Evolutionary conservation across 2,113 vertebrate genomes (phyloP).

Genomic region (Megaceryle torquata): DNA sequence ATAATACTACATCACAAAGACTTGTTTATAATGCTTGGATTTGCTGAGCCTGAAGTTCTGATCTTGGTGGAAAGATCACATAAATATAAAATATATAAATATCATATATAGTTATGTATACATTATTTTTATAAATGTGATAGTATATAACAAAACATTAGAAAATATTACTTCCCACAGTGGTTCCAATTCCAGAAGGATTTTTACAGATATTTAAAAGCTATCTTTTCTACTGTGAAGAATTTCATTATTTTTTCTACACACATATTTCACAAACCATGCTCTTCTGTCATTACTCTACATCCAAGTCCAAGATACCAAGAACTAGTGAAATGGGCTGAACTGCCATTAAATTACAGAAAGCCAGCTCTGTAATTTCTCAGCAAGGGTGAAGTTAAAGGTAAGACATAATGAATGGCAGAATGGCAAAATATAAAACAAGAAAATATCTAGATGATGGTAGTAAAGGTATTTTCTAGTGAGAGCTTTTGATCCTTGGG

Average conservation of each 20-base stretch:
- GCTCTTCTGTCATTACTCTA: background rate
- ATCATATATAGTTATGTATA: background rate
- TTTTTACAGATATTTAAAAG: background rate
- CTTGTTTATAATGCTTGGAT: background rate
- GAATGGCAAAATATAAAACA: background rate
- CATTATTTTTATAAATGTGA: background rate
- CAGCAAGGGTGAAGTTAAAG: background rate
- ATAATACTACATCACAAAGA: background rate
- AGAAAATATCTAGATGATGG: background rate
- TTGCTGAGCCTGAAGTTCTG: background rate
- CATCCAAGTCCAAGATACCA: background rate
- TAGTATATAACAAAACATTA: background rate
- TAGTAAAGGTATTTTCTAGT: background rate
- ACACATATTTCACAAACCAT: background rate
- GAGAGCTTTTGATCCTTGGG: background rate
- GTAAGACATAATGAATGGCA: background rate
- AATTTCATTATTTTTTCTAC: background rate
- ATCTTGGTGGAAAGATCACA: background rate
- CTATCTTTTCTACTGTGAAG: background rate
- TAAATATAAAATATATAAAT: background rate
- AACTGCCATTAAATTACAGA: background rate
- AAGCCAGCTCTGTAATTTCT: background rate
- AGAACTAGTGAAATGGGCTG: background rate
- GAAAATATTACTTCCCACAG: background rate
- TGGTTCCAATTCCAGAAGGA: background rate